Base-by-base conservation (phyloP, 1,140 invertebrate species). In the Solenopsis fugax region DNA sequence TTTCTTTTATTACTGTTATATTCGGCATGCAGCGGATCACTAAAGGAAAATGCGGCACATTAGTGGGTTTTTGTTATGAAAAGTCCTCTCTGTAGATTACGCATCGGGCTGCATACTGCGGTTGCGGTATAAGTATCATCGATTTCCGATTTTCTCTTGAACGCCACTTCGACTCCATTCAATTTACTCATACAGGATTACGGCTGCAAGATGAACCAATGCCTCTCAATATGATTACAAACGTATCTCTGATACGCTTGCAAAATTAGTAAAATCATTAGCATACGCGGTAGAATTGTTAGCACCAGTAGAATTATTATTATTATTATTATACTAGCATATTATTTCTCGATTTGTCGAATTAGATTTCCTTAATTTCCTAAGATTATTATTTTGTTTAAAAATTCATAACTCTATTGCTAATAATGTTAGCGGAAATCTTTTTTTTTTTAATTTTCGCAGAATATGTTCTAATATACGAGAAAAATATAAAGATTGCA, bases 121-220 rank as follows among this genome's bases (percentile, higher is more conserved):
- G 24, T 21, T 0, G 10, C 54, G 12, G 18, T 82, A 56, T 72
- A 82, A 82, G 24, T 73, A 72, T 73, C 24, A 82, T 82, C 54
- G 80, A 56, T 82, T 82, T 73, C 67, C 80, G 41, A 82, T 82
- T 82, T 82, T 73, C 80, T 82, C 52, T 84, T 54, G 41, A 37
- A 48, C 18, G 13, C n/a, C 18, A 21, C 34, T 73, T 50, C 21
- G 37, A 84, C 37, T 60, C n/a, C 16, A 81, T 81, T 81, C 41
- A 84, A 73, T 82, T 82, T 60, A 54, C 29, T 18, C 13, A 21
- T 34, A 62, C 10, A 37, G 18, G 18, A 73, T 82, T 73, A 82
- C 21, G 45, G 18, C 48, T 52, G 52, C 41, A 18, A 29, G 4
- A 52, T 65, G 29, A 80, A 45, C 21, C 24, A 56, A 37, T 71